Conservation (phyloP, 2,888 invertebrate species). For the Deilephila elpenor region DNA sequence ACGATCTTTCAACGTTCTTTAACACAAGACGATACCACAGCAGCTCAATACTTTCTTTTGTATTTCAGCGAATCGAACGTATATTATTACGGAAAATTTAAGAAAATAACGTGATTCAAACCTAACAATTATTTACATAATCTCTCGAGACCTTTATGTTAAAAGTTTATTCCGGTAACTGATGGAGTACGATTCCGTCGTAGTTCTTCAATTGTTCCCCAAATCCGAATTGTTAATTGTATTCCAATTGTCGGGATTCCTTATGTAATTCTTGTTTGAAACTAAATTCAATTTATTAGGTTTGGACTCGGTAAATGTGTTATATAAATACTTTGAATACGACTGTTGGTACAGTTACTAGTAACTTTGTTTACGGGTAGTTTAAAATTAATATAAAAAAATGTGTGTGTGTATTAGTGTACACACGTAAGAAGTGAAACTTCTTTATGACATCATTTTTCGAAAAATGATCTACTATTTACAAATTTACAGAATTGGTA, state of each 20-base stretch:
- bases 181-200: neutral
- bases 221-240: neutral
- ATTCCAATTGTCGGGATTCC: neutral
- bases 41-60: no score
- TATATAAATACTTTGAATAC: neutral
- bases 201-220: neutral
- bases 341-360: neutral
- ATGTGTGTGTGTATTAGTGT: no score
- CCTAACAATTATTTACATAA: no score
- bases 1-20: no score
- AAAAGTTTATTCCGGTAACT: neutral
- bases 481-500: no score
- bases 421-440: no score
- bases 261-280: neutral
- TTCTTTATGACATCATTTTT: no score
- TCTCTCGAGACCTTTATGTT: neutral
- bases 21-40: no score
- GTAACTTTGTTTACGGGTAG: neutral
- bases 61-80: no score
- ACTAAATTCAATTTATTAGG: slow-evolving; percentile 9
- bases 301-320: neutral
- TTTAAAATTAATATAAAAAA: neutral
- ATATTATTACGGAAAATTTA: no score
- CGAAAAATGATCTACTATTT: no score
- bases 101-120: no score